Percentiles rank a stretch among this genome's conserved stretches.
phyloP scores from a whole-genome alignment of 2,888 invertebrate species.

The Latrodectus hesperus region DNA sequence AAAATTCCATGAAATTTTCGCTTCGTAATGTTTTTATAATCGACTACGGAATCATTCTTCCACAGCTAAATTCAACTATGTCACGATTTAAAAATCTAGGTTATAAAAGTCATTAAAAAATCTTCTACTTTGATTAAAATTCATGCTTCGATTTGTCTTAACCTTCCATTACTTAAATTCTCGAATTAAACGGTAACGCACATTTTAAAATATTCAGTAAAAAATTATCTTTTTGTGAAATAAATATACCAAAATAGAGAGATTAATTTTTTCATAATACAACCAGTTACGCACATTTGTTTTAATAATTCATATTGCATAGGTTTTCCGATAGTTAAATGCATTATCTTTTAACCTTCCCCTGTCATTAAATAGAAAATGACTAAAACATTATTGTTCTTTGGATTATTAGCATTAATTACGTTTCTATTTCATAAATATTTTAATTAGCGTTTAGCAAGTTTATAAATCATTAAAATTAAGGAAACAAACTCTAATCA shows the following conservation, averaged over 20 bases:
- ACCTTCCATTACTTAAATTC: neutral
- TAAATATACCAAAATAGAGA: neutral
- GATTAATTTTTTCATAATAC: neutral
- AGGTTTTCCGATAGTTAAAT: too few species aligned
- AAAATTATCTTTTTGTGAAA: neutral
- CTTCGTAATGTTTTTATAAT: slow-evolving; percentile 36
- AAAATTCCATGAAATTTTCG: slow-evolving; percentile 26
- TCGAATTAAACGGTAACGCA: slow-evolving; percentile 6
- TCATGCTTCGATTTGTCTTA: slow-evolving; percentile 18
- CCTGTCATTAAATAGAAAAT: too few species aligned
- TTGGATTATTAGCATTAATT: too few species aligned
- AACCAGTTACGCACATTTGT: neutral
- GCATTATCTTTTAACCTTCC: too few species aligned
- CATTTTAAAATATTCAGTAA: neutral
- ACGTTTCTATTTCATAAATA: too few species aligned
- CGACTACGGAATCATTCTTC: slow-evolving; percentile 15
- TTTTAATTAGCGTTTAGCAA: too few species aligned
- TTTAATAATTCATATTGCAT: neutral
- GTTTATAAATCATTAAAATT: too few species aligned
- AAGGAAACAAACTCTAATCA: too few species aligned
- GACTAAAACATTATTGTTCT: too few species aligned
- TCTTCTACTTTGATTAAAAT: slow-evolving; percentile 38
- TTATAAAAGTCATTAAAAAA: slow-evolving; percentile 53
- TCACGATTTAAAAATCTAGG: slow-evolving; percentile 42
- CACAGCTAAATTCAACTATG: slow-evolving; percentile 30